Percentiles rank a stretch among this genome's conserved stretches.
Conservation (phyloP, 2,888 invertebrate genomes). For the Trichacis sp. region DNA sequence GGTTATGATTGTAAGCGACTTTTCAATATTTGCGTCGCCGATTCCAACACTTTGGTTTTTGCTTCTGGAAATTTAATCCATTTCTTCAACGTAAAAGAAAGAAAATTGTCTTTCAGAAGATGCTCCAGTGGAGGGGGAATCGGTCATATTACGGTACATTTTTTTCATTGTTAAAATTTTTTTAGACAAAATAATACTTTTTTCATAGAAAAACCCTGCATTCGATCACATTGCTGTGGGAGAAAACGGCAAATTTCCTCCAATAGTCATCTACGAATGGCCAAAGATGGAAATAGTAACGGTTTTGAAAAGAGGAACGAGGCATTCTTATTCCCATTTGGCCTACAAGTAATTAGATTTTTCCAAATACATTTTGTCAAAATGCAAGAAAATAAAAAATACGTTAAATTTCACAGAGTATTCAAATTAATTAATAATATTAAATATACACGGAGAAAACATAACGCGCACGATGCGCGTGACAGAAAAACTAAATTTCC, state of each 20-base stretch:
- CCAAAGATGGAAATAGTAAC: conserved; percentile 82
- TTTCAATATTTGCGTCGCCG: conserved; percentile 84
- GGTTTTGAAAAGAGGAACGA: conserved; percentile 83
- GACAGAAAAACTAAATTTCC: too few species aligned
- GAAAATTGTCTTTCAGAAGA: conserved; percentile 78
- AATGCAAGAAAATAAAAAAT: too few species aligned
- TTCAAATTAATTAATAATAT: too few species aligned
- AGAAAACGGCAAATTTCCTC: conserved; percentile 81
- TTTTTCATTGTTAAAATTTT: conserved; percentile 43
- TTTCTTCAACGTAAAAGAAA: conserved; percentile 78
- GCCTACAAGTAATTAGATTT: conserved; percentile 82
- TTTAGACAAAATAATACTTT: not conserved
- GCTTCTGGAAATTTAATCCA: conserved; percentile 85
- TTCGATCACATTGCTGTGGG: conserved; percentile 83
- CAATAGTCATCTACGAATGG: conserved; percentile 87
- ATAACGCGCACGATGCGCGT: too few species aligned
- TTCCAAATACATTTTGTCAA: too few species aligned
- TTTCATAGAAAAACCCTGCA: conserved; percentile 75
- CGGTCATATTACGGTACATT: conserved; percentile 81
- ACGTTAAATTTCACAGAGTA: too few species aligned
- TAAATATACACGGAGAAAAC: too few species aligned
- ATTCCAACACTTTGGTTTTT: conserved; percentile 81
- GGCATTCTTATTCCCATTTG: conserved; percentile 78
- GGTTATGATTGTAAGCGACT: conserved; percentile 87
- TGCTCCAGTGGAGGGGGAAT: conserved; percentile 84